phyloP scores from a whole-genome alignment of 2,888 invertebrate genomes.

The Tuberolachnus salignus region DNA sequence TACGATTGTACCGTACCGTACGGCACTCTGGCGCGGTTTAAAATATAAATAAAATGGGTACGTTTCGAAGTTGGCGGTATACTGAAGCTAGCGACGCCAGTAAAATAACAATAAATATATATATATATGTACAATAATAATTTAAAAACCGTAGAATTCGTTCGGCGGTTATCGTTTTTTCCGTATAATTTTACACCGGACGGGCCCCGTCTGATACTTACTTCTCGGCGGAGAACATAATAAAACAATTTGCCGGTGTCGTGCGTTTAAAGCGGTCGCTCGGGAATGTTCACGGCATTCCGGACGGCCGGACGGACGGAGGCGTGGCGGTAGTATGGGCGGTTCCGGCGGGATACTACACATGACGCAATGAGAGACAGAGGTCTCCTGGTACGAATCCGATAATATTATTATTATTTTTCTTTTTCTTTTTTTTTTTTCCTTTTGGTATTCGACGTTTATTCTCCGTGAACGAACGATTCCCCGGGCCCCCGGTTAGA shows the following conservation, averaged over 20 bases:
- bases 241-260: conserved; percentile 46
- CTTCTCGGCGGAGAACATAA: background rate
- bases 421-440: background rate
- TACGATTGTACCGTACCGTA: too few relatives aligned
- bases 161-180: background rate
- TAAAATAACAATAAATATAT: background rate
- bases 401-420: background rate
- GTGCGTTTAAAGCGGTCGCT: conserved; percentile 43
- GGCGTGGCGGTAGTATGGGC: conserved; percentile 42
- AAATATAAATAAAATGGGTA: too few relatives aligned
- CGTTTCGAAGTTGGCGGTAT: too few relatives aligned
- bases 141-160: background rate
- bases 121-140: background rate
- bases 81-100: too few relatives aligned
- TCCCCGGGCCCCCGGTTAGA: background rate
- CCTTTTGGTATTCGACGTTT: background rate
- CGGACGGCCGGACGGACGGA: background rate
- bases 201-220: background rate
- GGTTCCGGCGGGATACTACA: conserved; percentile 28
- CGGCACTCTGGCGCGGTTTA: too few relatives aligned
- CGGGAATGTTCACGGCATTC: conserved; percentile 34
- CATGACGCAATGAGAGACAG: background rate
- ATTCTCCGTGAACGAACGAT: background rate
- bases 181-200: background rate
- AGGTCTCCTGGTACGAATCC: conserved; percentile 30